Evolutionary conservation across 2,797 vertebrate genomes (phyloP).

Genomic region (Hybognathus amarus): DNA sequence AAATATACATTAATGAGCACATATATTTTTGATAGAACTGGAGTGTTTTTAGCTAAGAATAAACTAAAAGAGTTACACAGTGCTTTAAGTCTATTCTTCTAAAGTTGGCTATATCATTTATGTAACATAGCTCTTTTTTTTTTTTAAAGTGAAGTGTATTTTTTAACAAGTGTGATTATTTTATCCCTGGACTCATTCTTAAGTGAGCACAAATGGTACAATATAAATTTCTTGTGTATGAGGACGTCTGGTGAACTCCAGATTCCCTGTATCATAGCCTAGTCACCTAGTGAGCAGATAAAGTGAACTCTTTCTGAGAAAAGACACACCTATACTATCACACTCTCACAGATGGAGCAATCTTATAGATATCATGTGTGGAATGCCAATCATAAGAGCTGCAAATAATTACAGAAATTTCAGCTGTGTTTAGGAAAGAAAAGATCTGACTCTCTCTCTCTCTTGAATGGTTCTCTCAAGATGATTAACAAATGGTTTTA

Average conservation of each 20-base stretch:
- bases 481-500: not conserved
- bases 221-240: not conserved
- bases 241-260: constrained; percentile 9
- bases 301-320: constrained; percentile 61
- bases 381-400: not conserved
- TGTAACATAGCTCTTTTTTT: too few relatives aligned
- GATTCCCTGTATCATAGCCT: not conserved
- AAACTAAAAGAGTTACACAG: too few relatives aligned
- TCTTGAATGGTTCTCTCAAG: not conserved
- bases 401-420: not conserved
- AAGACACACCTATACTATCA: constrained; percentile 38
- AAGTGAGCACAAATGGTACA: not conserved
- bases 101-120: not conserved
- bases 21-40: too few relatives aligned
- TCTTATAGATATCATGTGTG: not conserved
- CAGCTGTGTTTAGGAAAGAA: not conserved
- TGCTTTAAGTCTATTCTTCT: not conserved
- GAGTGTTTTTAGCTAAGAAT: too few relatives aligned
- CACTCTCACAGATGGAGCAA: not conserved
- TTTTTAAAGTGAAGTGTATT: not conserved
- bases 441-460: not conserved
- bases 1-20: too few relatives aligned
- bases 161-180: not conserved
- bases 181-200: not conserved
- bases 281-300: constrained; percentile 57